Conservation (phyloP, 2,888 invertebrate species). For the Rhaphigaster nebulosa region DNA sequence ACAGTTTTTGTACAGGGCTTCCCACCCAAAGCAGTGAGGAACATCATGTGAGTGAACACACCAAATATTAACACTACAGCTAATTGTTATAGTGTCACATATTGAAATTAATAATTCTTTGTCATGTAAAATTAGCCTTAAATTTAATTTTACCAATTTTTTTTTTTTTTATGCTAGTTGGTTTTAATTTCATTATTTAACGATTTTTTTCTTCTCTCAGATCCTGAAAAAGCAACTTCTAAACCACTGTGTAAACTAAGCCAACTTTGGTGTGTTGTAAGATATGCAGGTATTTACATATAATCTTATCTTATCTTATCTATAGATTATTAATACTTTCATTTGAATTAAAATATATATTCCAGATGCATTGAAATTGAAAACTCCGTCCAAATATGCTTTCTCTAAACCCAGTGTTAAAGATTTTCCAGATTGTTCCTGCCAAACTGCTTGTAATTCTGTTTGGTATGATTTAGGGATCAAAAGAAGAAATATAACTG, state of each 20-base stretch:
- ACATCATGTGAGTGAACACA: too few species aligned
- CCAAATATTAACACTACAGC: too few species aligned
- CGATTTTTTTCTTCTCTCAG: neutral
- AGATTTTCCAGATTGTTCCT: conserved; percentile 61
- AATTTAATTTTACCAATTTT: neutral
- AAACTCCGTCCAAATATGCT: conserved; percentile 3
- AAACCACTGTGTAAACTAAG: conserved; percentile 44
- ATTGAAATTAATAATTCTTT: neutral
- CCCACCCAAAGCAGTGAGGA: too few species aligned
- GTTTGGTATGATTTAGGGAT: conserved; percentile 65
- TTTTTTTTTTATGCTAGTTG: neutral
- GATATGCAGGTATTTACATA: conserved; percentile 39
- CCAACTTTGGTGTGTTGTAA: conserved; percentile 41
- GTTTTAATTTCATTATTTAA: neutral
- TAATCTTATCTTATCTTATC: neutral
- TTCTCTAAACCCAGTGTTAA: conserved; percentile 24
- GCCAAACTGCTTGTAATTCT: conserved; percentile 66
- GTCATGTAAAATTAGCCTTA: neutral
- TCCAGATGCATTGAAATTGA: conserved; percentile 13
- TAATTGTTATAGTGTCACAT: neutral
- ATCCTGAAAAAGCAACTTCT: neutral
- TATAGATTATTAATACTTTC: neutral
- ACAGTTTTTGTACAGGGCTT: too few species aligned
- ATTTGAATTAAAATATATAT: neutral
- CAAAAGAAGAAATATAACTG: conserved; percentile 64